Percentiles rank a stretch among this genome's conserved stretches.
Conservation (phyloP, 2,797 vertebrate species). For the Crenichthys baileyi region DNA sequence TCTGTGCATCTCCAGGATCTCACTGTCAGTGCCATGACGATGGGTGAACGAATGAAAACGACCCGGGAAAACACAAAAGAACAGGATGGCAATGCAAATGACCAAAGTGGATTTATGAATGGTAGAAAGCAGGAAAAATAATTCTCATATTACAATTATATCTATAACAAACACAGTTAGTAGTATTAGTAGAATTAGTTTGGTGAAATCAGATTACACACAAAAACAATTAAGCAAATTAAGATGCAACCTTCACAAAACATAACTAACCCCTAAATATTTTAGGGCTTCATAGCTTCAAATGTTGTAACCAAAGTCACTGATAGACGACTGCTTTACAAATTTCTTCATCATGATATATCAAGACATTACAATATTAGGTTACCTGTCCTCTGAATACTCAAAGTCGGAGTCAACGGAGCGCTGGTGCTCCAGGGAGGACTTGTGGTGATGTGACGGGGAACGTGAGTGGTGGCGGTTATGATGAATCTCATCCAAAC, state of each 20-base stretch:
- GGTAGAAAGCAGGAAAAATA: conserved; percentile 75
- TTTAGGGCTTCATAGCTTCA: not conserved
- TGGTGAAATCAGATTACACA: conserved; percentile 32
- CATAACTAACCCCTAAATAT: not conserved
- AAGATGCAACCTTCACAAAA: not conserved
- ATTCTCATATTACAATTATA: conserved; percentile 56
- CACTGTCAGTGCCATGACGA: conserved; percentile 94
- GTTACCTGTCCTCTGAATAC: conserved; percentile 98
- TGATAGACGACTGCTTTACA: not conserved
- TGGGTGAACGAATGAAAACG: conserved; percentile 82
- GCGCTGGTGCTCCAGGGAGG: conserved; percentile 86
- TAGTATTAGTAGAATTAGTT: conserved; percentile 70
- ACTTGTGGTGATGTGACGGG: conserved; percentile 91
- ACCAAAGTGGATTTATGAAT: conserved; percentile 82
- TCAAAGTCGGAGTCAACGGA: conserved; percentile 92
- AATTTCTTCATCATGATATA: not conserved
- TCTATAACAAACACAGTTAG: conserved; percentile 64
- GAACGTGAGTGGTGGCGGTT: conserved; percentile 91
- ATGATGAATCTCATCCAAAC: conserved; percentile 98
- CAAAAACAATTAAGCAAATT: conserved; percentile 11
- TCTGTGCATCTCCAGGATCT: conserved; percentile 98
- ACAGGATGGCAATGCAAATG: conserved; percentile 81
- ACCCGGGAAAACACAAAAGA: conserved; percentile 76
- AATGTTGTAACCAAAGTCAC: not conserved
- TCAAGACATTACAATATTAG: conserved; percentile 10